Conservation (phyloP, 2,888 invertebrate species). For the Tetrapedia diversipes region DNA sequence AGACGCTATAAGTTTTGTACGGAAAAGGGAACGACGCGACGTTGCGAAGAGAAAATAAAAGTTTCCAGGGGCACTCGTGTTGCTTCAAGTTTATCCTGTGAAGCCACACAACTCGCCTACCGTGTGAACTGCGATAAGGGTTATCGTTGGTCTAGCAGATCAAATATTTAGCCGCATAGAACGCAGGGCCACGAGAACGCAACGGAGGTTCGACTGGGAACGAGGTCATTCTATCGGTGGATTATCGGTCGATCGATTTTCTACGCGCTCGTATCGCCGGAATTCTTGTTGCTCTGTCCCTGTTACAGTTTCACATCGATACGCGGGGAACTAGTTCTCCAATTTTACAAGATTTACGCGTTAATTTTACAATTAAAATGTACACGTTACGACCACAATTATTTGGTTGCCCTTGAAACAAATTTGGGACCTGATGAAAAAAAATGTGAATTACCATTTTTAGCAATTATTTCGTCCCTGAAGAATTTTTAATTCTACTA, state of each 20-base stretch:
- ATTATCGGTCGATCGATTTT: conserved; percentile 64
- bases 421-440: too few species aligned
- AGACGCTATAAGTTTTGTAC: too few species aligned
- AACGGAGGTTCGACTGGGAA: conserved; percentile 50
- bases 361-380: too few species aligned
- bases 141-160: conserved; percentile 62
- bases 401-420: too few species aligned
- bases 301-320: conserved; percentile 5
- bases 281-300: conserved; percentile 27
- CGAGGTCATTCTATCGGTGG: conserved; percentile 62
- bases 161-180: conserved; percentile 66
- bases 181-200: conserved; percentile 3
- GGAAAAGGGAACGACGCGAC: too few species aligned
- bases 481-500: too few species aligned
- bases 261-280: conserved; percentile 35
- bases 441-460: too few species aligned
- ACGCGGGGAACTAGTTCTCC: too few species aligned
- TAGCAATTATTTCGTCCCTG: too few species aligned
- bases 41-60: too few species aligned
- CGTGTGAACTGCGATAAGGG: conserved; percentile 60
- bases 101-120: conserved; percentile 25
- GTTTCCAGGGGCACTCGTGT: conserved; percentile 12
- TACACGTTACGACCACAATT: too few species aligned
- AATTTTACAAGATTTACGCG: too few species aligned
- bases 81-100: conserved; percentile 18